phyloP scores from a whole-genome alignment of 2,113 vertebrate genomes.

The Planiliza haematocheilus region DNA sequence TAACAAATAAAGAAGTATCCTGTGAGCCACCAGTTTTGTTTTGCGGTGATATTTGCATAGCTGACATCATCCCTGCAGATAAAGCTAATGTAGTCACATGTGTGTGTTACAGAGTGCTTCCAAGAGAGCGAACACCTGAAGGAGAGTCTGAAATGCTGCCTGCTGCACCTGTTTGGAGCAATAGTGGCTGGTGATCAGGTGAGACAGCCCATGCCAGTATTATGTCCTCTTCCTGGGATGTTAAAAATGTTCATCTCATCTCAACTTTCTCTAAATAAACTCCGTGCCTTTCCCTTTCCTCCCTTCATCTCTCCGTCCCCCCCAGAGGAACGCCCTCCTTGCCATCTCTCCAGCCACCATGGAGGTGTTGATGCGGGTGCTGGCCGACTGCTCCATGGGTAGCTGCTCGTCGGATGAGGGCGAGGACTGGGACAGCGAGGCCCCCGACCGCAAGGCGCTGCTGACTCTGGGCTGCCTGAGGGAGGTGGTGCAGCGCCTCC shows the following conservation, averaged over 20 bases:
- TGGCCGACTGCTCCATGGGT: constrained; percentile 88
- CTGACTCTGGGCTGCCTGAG: constrained; percentile 94
- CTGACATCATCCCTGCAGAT: not conserved
- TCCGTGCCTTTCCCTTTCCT: not conserved
- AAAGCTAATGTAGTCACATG: constrained; percentile 46
- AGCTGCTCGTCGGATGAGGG: constrained; percentile 81
- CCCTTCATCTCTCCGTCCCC: not conserved
- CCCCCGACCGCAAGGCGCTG: constrained; percentile 89
- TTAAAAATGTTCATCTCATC: too few relatives aligned
- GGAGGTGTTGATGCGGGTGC: constrained; percentile 95
- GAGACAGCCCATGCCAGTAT: too few relatives aligned
- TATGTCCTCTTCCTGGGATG: too few relatives aligned
- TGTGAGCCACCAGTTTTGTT: not conserved
- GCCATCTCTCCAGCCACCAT: constrained; percentile 98
- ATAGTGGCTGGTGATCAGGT: constrained; percentile 97
- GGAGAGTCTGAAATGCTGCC: constrained; percentile 95
- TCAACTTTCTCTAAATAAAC: too few relatives aligned
- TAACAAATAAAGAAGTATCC: not conserved
- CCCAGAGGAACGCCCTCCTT: constrained; percentile 93
- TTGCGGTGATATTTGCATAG: constrained; percentile 42
- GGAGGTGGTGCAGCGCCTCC: constrained; percentile 94
- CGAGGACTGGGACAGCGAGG: constrained; percentile 87
- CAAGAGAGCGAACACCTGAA: constrained; percentile 99
- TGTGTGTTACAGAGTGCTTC: constrained; percentile 91
- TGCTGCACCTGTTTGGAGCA: constrained; percentile 97